phyloP scores from a whole-genome alignment of 2,113 vertebrate species.

The Sterrhoptilus dennistouni region DNA sequence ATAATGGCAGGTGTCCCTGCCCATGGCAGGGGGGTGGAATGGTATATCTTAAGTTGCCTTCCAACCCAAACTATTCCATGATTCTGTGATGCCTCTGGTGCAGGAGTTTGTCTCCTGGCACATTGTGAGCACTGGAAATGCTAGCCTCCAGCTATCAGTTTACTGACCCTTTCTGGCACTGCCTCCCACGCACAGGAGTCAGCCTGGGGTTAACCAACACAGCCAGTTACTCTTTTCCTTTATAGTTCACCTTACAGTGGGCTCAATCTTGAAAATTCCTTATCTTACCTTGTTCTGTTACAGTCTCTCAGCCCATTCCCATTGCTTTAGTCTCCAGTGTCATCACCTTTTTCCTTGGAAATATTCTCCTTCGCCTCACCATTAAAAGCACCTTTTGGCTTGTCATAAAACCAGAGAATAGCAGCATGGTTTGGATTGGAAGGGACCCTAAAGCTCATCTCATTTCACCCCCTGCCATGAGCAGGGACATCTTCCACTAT shows the following conservation, averaged over 20 bases:
- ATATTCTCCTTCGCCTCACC: neutral
- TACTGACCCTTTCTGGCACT: neutral
- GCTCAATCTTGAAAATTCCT: neutral
- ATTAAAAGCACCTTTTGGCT: neutral
- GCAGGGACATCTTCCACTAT: neutral
- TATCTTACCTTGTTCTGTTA: neutral
- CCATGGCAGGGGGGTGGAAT: neutral
- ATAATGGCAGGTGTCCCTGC: neutral
- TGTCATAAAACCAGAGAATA: neutral
- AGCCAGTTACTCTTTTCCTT: neutral
- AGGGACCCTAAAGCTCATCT: neutral
- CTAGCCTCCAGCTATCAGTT: neutral
- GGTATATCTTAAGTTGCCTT: neutral
- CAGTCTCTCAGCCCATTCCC: neutral
- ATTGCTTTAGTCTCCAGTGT: neutral
- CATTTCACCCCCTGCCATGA: neutral
- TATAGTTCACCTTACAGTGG: neutral
- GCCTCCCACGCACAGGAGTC: neutral
- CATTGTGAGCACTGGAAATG: neutral
- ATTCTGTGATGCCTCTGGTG: neutral
- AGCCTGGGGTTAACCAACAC: neutral
- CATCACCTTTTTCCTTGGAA: fast-evolving
- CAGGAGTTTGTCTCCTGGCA: neutral
- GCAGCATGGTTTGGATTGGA: neutral
- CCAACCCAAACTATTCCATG: neutral